Percentiles rank a stretch among this genome's conserved stretches.
phyloP scores from a whole-genome alignment of 1,140 invertebrate species.

The Habropoda laboriosa region DNA sequence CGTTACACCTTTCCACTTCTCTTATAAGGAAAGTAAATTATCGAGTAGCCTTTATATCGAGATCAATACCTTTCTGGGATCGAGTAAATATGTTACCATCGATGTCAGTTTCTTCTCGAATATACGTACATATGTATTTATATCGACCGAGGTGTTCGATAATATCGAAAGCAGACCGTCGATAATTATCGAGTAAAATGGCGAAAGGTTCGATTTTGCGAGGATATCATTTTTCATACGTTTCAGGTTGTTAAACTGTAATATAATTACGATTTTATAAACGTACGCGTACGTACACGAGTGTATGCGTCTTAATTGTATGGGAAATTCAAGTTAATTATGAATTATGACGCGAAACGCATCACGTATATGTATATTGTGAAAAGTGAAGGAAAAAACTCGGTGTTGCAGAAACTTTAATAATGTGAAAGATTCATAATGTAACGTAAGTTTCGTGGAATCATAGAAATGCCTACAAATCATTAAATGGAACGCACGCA shows the following conservation, averaged over 20 bases:
- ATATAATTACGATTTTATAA: background rate
- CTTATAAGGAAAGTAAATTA: conserved; percentile 48
- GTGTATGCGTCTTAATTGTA: background rate
- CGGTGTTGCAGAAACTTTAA: background rate
- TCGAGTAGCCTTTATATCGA: conserved; percentile 11
- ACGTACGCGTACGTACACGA: too few relatives aligned
- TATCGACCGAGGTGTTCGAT: background rate
- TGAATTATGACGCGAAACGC: conserved; percentile 11
- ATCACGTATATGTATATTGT: background rate
- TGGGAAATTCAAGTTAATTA: background rate
- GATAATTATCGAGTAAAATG: conserved; percentile 61
- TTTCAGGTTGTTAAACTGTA: too few relatives aligned
- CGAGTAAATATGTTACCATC: conserved; percentile 5
- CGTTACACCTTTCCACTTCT: background rate
- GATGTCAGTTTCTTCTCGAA: background rate
- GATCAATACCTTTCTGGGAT: conserved; percentile 38
- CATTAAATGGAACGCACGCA: conserved; percentile 8
- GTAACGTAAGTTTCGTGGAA: conserved; percentile 5
- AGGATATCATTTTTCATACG: background rate
- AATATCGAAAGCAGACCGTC: background rate
- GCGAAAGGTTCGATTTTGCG: conserved; percentile 54
- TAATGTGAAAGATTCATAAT: background rate
- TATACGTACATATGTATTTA: too few relatives aligned
- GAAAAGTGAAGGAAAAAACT: background rate
- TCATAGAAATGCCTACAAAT: conserved; percentile 17